Base-by-base conservation (phyloP, 2,888 invertebrate species). In the Drosophila stalkeri region DNA sequence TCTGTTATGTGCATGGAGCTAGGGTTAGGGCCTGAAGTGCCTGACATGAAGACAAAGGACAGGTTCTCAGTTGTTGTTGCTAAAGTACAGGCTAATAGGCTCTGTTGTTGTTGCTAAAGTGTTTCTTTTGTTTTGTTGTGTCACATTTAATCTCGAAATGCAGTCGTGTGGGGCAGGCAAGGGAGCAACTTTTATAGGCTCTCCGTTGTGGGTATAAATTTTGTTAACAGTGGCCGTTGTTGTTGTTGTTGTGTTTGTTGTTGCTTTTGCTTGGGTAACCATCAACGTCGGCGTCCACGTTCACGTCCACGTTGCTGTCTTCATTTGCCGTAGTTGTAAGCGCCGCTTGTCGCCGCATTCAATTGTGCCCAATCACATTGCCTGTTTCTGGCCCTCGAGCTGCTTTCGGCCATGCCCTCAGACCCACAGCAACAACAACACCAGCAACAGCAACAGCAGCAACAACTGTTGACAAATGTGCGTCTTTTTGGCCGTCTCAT, bases 381-480 rank as follows among this genome's bases (percentile, higher is more conserved):
- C 51, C 49, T 14, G 49, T 47, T 61, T 54, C 35, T 62, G 63
- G 59, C 54, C 31, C 59, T 64, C 55, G 16, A 64, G 44, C 43
- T 52, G 35, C 57, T 69, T 68, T 80, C 56, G 72, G 65, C 76
- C 87, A 62, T 78, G 63, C 81, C 84, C 75, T 73, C 52, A 64
- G 64, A 59, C 49, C 55, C 56, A 20, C 37, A 51, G 20, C 49
- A 49, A 31, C 33, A 20, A 3, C 49, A 31, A 33, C 47, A 9
- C 8, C 54, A 39, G 23, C 39, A 54, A 54, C 52, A n/a, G n/a
- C n/a, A n/a, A n/a, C n/a, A n/a, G 20, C 52, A 20, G 8, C 54
- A 39, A 33, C 39, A 54, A 54, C 52, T 55, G 73, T 86, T 86
- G 88, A 86, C 86, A 86, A 86, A 86, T 89, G 88, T 88, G 89